phyloP scores from a whole-genome alignment of 2,113 vertebrate species.

The Mobula hypostoma region DNA sequence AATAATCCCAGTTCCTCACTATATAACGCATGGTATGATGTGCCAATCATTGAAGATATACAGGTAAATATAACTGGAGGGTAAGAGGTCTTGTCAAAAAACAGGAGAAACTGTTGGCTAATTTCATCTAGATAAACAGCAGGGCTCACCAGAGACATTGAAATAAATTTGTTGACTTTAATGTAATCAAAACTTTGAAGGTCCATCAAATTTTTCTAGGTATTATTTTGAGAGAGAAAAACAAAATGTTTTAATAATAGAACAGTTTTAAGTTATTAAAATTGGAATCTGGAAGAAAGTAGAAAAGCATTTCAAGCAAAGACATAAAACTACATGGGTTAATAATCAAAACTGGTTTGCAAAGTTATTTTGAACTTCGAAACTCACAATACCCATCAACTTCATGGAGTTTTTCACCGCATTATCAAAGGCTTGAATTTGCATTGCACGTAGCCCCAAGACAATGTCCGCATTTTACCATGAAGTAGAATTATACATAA shows the following conservation, averaged over 20 bases:
- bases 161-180: neutral
- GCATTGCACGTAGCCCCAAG: neutral
- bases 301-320: neutral
- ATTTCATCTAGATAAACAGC: neutral
- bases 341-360: neutral
- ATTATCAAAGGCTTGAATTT: neutral
- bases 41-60: neutral
- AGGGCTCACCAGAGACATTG: neutral
- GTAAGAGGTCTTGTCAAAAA: neutral
- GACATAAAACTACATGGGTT: neutral
- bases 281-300: neutral
- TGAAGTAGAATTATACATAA: neutral
- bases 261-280: neutral
- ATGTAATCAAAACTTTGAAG: neutral
- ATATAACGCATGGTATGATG: neutral
- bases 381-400: neutral
- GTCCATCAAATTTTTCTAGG: neutral
- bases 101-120: neutral
- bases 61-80: neutral
- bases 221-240: no score
- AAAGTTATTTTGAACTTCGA: neutral
- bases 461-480: neutral
- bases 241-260: neutral
- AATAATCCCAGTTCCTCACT: neutral
- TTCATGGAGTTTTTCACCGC: neutral